Conservation (phyloP, 2,113 vertebrate genomes). For the Eclectus roratus region DNA sequence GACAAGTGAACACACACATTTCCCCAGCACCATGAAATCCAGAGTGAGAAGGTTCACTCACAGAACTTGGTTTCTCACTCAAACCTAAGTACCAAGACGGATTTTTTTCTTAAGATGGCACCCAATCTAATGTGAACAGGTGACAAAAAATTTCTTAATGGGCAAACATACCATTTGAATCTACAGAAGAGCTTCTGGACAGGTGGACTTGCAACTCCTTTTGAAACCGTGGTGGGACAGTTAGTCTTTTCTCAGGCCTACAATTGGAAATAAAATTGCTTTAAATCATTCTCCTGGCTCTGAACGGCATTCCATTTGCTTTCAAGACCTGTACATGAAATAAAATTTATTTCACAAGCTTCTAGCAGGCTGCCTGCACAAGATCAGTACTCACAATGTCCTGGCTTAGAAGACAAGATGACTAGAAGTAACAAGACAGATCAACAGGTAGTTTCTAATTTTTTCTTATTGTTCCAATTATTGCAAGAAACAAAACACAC, state of each 20-base stretch:
- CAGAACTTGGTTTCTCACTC: background rate
- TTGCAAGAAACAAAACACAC: background rate
- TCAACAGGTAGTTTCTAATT: background rate
- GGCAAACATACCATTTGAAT: constrained; percentile 70
- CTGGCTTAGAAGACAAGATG: background rate
- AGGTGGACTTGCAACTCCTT: constrained; percentile 68
- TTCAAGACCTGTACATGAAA: background rate
- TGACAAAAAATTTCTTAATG: background rate
- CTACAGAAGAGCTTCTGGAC: constrained; percentile 54
- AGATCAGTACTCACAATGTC: background rate
- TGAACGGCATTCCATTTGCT: background rate
- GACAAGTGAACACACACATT: background rate
- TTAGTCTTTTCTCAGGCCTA: constrained; percentile 72
- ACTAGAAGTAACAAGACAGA: background rate
- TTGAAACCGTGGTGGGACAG: constrained; percentile 68
- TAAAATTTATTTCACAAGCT: background rate
- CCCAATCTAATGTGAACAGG: background rate
- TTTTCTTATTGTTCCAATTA: background rate
- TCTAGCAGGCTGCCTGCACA: background rate
- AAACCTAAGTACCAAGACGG: background rate
- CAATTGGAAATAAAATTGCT: background rate
- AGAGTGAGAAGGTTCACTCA: background rate
- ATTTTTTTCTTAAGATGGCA: background rate
- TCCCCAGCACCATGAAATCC: background rate
- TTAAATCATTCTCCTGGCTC: background rate